phyloP scores from a whole-genome alignment of 1,140 invertebrate genomes.

The Eupristina koningsbergeri region DNA sequence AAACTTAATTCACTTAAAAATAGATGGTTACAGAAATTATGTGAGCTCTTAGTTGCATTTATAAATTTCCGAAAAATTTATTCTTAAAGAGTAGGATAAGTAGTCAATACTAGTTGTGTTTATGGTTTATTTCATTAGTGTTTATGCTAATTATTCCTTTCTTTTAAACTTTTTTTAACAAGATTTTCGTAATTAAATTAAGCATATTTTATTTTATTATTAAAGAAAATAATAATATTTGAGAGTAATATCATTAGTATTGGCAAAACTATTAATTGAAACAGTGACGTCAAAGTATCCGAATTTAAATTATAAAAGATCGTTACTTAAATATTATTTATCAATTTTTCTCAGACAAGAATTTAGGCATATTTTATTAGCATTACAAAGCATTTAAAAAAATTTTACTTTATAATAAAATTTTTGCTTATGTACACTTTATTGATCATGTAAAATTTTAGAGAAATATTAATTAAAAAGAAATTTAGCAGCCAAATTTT shows the following conservation, averaged over 20 bases:
- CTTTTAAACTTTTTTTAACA: not conserved
- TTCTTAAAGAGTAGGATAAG: not conserved
- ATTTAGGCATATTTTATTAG: not conserved
- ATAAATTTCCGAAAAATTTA: not conserved
- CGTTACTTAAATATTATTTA: not conserved
- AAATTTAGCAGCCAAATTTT: too few relatives aligned
- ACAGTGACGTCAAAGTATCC: not conserved
- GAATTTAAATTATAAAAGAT: not conserved
- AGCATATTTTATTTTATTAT: not conserved
- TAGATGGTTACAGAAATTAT: not conserved
- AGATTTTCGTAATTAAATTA: not conserved
- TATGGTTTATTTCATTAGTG: too few relatives aligned
- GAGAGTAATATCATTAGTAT: too few relatives aligned
- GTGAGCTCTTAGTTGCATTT: not conserved
- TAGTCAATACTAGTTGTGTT: not conserved
- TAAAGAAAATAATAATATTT: too few relatives aligned
- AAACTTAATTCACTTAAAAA: not conserved
- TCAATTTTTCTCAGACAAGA: not conserved
- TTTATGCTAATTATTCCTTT: not conserved
- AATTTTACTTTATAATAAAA: too few relatives aligned
- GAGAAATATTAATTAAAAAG: too few relatives aligned
- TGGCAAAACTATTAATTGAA: not conserved
- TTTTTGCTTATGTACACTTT: too few relatives aligned
- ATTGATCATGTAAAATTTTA: too few relatives aligned
- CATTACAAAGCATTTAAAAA: too few relatives aligned